These are phyloP conservation scores for Eilema depressum DNA, from an alignment of 2,888 invertebrate genomes.

Conservation along the genomic window DNA sequence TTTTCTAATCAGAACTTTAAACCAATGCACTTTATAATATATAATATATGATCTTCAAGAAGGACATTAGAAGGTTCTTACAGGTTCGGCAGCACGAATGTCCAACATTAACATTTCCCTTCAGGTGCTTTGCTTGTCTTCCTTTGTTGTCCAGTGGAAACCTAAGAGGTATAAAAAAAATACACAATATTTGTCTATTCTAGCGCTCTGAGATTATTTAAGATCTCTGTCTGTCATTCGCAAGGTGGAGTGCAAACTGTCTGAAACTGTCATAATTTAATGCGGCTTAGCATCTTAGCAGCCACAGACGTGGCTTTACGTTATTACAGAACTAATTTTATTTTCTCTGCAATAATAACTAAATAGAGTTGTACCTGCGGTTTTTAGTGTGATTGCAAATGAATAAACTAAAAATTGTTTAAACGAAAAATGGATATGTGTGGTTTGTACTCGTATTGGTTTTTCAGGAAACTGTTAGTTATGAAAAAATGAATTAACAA, in stretches of 20 bases:
- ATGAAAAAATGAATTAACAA: no score
- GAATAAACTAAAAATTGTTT: background rate
- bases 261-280: constrained; percentile 53
- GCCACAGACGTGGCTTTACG: constrained; percentile 30
- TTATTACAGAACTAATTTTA: constrained; percentile 46
- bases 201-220: background rate
- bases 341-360: constrained; percentile 37
- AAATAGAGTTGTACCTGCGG: background rate
- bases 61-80: no score
- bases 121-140: no score
- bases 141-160: no score
- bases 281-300: constrained; percentile 34
- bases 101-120: no score
- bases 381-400: constrained; percentile 25
- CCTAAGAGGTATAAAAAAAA: no score
- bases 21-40: no score
- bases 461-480: background rate
- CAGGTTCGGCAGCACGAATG: no score
- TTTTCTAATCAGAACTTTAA: no score
- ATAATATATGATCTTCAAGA: no score
- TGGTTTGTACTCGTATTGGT: no score
- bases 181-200: constrained; percentile 14
- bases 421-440: background rate
- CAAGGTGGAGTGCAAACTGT: constrained; percentile 47
- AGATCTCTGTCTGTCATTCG: constrained; percentile 29